A percentile compares a stretch with the other conserved stretches of the same genome.
These are phyloP conservation scores for Diorhabda carinulata DNA, from an alignment of 1,140 invertebrate genomes.

Conservation along the genomic window DNA sequence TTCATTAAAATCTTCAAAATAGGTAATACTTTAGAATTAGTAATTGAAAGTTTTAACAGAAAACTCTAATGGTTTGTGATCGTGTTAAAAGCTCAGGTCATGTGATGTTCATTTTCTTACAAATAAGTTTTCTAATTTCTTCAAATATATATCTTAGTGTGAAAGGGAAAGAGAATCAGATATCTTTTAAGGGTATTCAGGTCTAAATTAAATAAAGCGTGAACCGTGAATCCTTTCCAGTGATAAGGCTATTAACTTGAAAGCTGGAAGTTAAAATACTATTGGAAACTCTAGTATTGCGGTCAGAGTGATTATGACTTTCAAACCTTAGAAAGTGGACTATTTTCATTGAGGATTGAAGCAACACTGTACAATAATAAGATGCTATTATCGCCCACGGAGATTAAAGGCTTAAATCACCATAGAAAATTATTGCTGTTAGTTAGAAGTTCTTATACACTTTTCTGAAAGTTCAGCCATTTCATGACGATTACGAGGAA, in stretches of 20 bases:
- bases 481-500: too few relatives aligned
- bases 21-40: too few relatives aligned
- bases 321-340: background rate
- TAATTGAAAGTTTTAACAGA: too few relatives aligned
- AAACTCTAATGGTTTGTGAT: too few relatives aligned
- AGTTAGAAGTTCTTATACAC: background rate
- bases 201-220: slow-evolving; percentile 1
- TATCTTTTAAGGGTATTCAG: background rate
- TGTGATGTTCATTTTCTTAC: too few relatives aligned
- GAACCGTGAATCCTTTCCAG: background rate
- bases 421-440: background rate
- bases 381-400: background rate
- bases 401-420: background rate
- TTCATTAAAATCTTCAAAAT: too few relatives aligned
- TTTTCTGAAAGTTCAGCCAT: too few relatives aligned
- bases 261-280: background rate
- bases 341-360: background rate
- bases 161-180: background rate
- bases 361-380: background rate
- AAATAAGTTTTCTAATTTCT: too few relatives aligned
- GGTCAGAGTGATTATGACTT: background rate
- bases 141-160: background rate
- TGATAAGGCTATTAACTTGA: background rate
- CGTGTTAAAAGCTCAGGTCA: too few relatives aligned
- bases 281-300: background rate